Evolutionary conservation across 2,113 vertebrate genomes (phyloP), one percentile per base, ranked within the genome.

Genomic region (Sinosuthora webbiana): DNA sequence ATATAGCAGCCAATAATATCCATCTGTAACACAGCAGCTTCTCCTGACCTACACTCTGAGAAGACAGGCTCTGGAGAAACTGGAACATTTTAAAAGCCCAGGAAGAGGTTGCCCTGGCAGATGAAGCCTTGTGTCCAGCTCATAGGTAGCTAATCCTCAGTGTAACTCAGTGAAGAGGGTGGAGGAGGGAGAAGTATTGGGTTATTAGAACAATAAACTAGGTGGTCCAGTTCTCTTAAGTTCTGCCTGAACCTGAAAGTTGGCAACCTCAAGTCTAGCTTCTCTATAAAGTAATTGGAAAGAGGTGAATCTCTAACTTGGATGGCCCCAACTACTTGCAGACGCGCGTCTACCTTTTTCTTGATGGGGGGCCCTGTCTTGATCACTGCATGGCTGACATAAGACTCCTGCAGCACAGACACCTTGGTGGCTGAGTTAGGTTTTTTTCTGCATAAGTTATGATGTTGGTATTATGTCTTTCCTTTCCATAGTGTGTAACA

Each of bases 401-500:
- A 30, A 67, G 52, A 31, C 13, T 80, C 3, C 63, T 77, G 41
- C 19, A 74, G 50, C 33, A 37, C 50, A 65, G 50, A 31, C 9
- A 12, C 13, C 49, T 65, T 0, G 0, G 30, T 57, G 62, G 11
- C 20, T 45, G 39, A 59, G 23, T 31, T 74, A 37, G 24, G 33
- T 59, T 81, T 55, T 78, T 45, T 81, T 59, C 78, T 67, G 15
- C 2, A 2, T 13, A 13, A 25, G 6, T 76, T n/a, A 9, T 1
- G 3, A 16, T 35, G 22, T 16, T 13, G 21, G 13, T 62, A 37
- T 12, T 27, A 4, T 0, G 4, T 35, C 24, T n/a, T 69, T 71
- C 18, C 18, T 59, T 74, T 60, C n/a, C 21, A 24, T 24, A 4
- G 5, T 19, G 28, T 60, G n/a, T 31, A 76, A 21, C 1, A 1